Percentiles rank a stretch among this genome's conserved stretches.
These are phyloP conservation scores for Ichneumoninae sp. DNA, from an alignment of 2,888 invertebrate genomes.

Conservation along the genomic window DNA sequence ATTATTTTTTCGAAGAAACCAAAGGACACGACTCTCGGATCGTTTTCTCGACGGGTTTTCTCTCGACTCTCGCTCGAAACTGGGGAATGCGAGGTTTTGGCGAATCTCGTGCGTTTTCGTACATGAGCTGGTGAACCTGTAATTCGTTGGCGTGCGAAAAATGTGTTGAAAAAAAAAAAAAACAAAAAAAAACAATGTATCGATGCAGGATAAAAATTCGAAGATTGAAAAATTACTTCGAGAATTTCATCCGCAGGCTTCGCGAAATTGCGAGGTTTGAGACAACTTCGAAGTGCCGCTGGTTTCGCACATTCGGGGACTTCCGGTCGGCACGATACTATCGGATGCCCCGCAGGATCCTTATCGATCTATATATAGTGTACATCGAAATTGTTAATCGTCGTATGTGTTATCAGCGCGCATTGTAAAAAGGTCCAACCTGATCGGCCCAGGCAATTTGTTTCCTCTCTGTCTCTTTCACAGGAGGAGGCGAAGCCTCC, in stretches of 20 bases:
- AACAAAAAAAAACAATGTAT: background rate
- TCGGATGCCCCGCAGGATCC: conserved; percentile 67
- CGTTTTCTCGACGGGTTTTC: conserved; percentile 41
- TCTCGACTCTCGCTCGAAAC: conserved; percentile 33
- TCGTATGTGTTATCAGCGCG: conserved; percentile 5
- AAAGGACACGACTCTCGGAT: conserved; percentile 33
- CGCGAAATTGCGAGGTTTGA: conserved; percentile 35
- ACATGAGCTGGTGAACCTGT: conserved; percentile 59
- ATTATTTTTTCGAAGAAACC: conserved; percentile 20
- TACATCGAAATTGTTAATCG: background rate
- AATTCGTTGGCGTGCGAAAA: conserved; percentile 12
- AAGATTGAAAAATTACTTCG: conserved; percentile 58
- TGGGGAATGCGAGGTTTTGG: conserved; percentile 43
- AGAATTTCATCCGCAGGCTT: conserved; percentile 50
- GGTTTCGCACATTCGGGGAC: conserved; percentile 58
- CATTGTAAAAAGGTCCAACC: conserved; percentile 54
- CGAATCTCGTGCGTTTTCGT: conserved; percentile 54
- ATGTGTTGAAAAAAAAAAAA: background rate
- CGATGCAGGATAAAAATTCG: background rate
- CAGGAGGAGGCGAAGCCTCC: background rate
- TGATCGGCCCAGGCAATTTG: conserved; percentile 72
- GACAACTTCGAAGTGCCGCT: conserved; percentile 33
- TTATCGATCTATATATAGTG: conserved; percentile 56
- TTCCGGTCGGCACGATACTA: conserved; percentile 63
- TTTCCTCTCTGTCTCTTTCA: conserved; percentile 28